A percentile compares a stretch with the other conserved stretches of the same genome.
Conservation (phyloP, 1,140 invertebrate species). For the Tetraneura akinire region DNA sequence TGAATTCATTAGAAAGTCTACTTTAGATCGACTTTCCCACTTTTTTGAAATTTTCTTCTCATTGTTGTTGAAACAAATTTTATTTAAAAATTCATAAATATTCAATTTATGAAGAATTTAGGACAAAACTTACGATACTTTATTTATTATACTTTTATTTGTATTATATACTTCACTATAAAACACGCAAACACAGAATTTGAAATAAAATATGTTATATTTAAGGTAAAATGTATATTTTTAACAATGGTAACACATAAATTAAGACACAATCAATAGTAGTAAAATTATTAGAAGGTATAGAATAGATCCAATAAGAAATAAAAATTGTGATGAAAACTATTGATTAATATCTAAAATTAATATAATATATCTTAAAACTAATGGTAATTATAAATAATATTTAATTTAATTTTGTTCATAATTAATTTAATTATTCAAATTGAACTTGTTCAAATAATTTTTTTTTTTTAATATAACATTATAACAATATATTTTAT, state of each 20-base stretch:
- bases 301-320: no score
- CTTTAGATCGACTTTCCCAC: no score
- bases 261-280: neutral
- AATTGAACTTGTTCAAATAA: neutral
- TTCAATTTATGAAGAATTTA: no score
- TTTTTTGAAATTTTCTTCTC: no score
- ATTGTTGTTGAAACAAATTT: no score
- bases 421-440: neutral
- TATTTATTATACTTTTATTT: no score
- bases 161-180: neutral
- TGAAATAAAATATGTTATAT: slow-evolving; percentile 19
- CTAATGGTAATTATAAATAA: neutral
- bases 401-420: neutral
- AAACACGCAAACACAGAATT: neutral
- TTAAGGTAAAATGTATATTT: neutral
- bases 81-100: no score
- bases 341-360: neutral
- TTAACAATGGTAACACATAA: neutral
- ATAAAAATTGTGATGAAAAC: neutral
- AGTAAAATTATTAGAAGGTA: neutral
- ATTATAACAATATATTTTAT: neutral
- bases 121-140: no score
- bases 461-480: neutral
- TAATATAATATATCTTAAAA: neutral
- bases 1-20: no score